phyloP scores from a whole-genome alignment of 2,113 vertebrate species.

The Capreolus pygargus region DNA sequence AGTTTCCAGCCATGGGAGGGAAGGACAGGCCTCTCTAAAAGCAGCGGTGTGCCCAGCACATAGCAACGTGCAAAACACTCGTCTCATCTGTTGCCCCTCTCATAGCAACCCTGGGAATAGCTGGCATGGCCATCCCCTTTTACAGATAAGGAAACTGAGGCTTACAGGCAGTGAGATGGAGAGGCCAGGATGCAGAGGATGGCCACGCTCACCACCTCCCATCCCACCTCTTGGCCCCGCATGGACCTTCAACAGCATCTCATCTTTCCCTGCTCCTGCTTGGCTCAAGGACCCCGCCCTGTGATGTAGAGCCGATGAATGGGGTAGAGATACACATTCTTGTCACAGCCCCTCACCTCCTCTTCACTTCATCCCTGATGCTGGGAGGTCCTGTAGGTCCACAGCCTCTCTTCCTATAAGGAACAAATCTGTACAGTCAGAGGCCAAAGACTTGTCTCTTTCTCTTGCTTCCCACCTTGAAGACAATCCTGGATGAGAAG shows the following conservation, averaged over 20 bases:
- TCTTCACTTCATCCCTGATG: neutral
- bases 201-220: neutral
- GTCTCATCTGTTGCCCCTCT: neutral
- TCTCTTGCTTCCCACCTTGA: neutral
- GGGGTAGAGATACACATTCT: rapidly evolving
- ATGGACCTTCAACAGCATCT: neutral
- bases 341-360: rapidly evolving
- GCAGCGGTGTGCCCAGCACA: rapidly evolving
- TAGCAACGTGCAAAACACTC: rapidly evolving
- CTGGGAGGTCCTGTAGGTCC: neutral
- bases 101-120: neutral
- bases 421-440: neutral
- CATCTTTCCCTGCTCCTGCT: too few species aligned
- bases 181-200: neutral
- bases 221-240: neutral
- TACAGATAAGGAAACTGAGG: neutral
- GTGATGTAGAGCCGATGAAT: rapidly evolving
- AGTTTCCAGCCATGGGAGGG: neutral
- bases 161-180: neutral
- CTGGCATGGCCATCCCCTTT: neutral
- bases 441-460: neutral
- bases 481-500: neutral
- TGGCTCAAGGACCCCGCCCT: rapidly evolving
- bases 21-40: neutral
- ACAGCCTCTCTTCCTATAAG: neutral